These are phyloP conservation scores for Drosophila paranaensis DNA, from an alignment of 2,888 invertebrate species.

Conservation along the genomic window DNA sequence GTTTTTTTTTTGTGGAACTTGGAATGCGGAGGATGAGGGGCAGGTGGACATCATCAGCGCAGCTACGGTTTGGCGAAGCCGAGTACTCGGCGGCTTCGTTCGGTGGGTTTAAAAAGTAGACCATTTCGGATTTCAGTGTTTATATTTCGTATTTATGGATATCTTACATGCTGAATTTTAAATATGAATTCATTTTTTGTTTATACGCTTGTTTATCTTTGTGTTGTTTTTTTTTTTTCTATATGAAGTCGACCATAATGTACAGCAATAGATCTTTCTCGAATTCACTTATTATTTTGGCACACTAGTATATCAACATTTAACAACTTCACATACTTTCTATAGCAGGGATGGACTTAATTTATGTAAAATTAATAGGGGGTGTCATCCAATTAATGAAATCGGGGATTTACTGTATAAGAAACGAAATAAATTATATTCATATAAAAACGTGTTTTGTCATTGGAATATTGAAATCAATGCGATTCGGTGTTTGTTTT, in stretches of 20 bases:
- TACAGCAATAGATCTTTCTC: constrained; percentile 63
- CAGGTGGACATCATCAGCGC: constrained; percentile 24
- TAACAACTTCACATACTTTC: constrained; percentile 76
- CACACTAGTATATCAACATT: constrained; percentile 64
- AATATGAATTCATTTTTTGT: constrained; percentile 53
- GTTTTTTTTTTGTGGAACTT: constrained; percentile 27
- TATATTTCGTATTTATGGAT: constrained; percentile 77
- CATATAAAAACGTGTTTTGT: constrained; percentile 24
- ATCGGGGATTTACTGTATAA: constrained; percentile 78
- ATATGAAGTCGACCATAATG: constrained; percentile 74
- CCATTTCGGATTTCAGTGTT: constrained; percentile 61
- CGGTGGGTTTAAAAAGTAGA: constrained; percentile 39
- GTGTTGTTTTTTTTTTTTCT: constrained; percentile 5
- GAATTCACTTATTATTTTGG: constrained; percentile 62
- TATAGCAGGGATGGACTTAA: constrained; percentile 79
- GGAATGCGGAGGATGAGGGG: constrained; percentile 15
- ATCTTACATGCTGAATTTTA: constrained; percentile 79
- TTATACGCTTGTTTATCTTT: constrained; percentile 31
- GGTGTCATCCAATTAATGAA: constrained; percentile 77
- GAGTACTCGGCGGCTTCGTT: constrained; percentile 14
- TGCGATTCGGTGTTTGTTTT: constrained; percentile 14
- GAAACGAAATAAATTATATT: constrained; percentile 66
- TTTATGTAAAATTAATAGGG: constrained; percentile 72
- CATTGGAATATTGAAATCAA: constrained; percentile 25
- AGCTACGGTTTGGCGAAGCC: constrained; percentile 24